Conservation (phyloP, 1,140 invertebrate genomes). For the Akabosia matsudoensis region DNA sequence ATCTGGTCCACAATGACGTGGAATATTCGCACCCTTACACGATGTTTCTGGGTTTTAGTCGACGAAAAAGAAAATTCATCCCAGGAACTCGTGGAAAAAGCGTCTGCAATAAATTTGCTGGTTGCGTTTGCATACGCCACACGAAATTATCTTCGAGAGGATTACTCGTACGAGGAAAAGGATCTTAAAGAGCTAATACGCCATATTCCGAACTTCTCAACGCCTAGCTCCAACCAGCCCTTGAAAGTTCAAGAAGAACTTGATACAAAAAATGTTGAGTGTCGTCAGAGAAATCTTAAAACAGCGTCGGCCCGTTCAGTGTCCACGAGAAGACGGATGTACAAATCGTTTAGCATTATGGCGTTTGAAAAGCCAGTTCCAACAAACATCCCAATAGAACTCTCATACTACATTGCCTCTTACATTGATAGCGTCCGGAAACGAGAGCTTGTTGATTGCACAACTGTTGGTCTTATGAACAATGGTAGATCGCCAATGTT, state of each 20-base stretch:
- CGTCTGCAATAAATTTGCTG: constrained; percentile 42
- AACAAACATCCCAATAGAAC: constrained; percentile 46
- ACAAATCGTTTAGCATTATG: constrained; percentile 32
- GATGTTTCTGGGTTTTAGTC: constrained; percentile 40
- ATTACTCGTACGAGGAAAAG: constrained; percentile 45
- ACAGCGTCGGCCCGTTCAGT: background rate
- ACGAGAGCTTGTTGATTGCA: constrained; percentile 25
- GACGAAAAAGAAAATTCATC: constrained; percentile 29
- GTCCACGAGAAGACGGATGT: background rate
- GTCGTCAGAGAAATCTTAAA: background rate
- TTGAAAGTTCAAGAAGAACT: constrained; percentile 30
- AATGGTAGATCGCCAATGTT: too few relatives aligned
- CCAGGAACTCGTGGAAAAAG: constrained; percentile 40
- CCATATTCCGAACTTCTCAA: constrained; percentile 40
- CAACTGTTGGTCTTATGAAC: constrained; percentile 38
- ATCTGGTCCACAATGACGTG: constrained; percentile 44
- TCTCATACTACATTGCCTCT: constrained; percentile 42
- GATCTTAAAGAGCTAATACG: constrained; percentile 36
- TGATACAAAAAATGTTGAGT: background rate
- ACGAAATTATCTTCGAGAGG: constrained; percentile 42
- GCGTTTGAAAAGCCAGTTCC: constrained; percentile 41
- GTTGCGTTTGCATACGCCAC: constrained; percentile 43
- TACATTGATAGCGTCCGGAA: constrained; percentile 38
- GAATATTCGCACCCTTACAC: constrained; percentile 40
- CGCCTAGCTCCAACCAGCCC: constrained; percentile 38